Base-by-base conservation (phyloP, 2,113 vertebrate genomes). In the Xyrauchen texanus region DNA sequence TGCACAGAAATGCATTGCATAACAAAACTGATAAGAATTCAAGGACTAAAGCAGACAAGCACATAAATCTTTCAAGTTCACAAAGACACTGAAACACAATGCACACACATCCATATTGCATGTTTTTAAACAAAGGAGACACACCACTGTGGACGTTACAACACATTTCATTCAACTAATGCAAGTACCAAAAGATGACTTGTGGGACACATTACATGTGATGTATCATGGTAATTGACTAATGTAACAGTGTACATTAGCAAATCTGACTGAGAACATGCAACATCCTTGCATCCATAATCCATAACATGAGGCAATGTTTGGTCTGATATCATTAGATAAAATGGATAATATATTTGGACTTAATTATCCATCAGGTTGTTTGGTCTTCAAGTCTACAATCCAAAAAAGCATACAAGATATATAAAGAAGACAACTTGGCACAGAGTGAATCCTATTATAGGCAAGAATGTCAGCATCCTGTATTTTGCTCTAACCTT, bases 251-350 rank as follows among this genome's bases (percentile, higher is more conserved):
- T 73, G 55, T 60, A 73, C 70, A 58, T 58, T 58, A 2, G 2
- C 55, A 47, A 73, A 47, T 73, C n/a, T 61, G 53, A 71, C 34
- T 71, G 16, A 6, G 55, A 73, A 61, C 55, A 72, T 60, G 69
- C 55, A 74, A 74, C 57, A 74, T 62, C 72, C 45, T 74, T 46
- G 53, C 7, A 11, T 73, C 57, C 42, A 60, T 45, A 34, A 73
- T 62, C 57, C 34, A 21, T 78, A 74, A n/a, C 9, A 53, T 77
- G 85, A 62, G 81, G 80, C 72, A 85, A 79, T 58, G 77, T 88
- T 89, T 90, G 86, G 88, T 91, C 87, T 90, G 65, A 55, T 57
- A 52, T 64, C 9, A 65, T 12, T 80, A 66, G 60, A 80, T 65
- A 15, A 10, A 73, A 68, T 68, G 61, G 53, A 68, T 52, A 51